A percentile compares a stretch with the other conserved stretches of the same genome.
Conservation (phyloP, 2,113 vertebrate species). For the Nycticryphes semicollaris region DNA sequence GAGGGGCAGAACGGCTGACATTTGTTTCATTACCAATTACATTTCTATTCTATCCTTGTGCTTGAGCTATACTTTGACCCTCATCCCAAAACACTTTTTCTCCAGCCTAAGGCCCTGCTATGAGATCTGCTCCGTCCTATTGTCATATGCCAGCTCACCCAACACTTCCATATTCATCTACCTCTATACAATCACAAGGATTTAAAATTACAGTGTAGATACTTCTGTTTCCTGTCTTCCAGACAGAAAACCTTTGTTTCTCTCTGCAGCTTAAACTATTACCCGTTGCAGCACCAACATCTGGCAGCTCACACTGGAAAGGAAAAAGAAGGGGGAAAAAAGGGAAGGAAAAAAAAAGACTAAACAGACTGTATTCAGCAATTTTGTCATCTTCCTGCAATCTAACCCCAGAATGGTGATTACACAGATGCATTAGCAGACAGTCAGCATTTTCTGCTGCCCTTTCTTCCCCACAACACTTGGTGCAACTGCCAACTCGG, state of each 20-base stretch:
- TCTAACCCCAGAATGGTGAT: background rate
- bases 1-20: background rate
- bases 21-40: background rate
- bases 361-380: background rate
- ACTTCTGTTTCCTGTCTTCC: background rate
- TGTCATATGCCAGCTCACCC: background rate
- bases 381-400: background rate
- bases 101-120: background rate
- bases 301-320: background rate
- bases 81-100: background rate
- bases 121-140: background rate
- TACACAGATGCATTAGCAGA: background rate
- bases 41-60: background rate
- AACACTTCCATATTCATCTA: background rate
- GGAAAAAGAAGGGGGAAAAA: accelerated
- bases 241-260: background rate
- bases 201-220: background rate
- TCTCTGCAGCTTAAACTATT: background rate
- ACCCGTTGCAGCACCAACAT: background rate
- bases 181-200: background rate
- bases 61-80: background rate
- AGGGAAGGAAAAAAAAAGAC: too few species aligned
- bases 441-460: background rate
- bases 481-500: background rate
- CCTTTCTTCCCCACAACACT: background rate